Conservation (phyloP, 2,888 invertebrate genomes). For the Mythimna albipuncta region DNA sequence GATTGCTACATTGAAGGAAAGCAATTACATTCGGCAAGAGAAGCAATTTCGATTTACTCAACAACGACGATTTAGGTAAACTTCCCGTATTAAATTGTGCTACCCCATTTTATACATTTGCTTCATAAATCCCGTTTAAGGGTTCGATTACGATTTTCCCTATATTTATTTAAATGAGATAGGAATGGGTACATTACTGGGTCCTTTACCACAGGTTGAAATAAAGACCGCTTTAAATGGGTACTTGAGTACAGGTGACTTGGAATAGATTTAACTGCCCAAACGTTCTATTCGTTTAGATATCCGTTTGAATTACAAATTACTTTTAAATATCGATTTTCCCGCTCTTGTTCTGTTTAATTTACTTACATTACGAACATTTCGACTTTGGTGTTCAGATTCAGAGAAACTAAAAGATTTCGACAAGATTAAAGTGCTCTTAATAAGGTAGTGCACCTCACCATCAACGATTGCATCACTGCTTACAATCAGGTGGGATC, state of each 20-base stretch:
- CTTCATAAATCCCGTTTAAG: conserved; percentile 79
- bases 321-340: neutral
- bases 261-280: conserved; percentile 26
- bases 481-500: no score
- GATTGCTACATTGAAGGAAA: conserved; percentile 85
- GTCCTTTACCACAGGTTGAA: conserved; percentile 62
- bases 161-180: conserved; percentile 78
- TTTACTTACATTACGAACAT: no score
- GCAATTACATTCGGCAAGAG: conserved; percentile 86
- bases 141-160: conserved; percentile 78
- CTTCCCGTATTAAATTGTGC: conserved; percentile 79
- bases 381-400: no score
- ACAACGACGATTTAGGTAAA: conserved; percentile 83
- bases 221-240: conserved; percentile 54
- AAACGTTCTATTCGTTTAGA: neutral
- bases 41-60: conserved; percentile 84
- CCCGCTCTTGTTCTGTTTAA: neutral
- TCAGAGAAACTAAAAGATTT: no score
- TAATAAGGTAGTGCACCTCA: no score
- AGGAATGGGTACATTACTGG: conserved; percentile 68
- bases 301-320: conserved; percentile 9
- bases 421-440: no score
- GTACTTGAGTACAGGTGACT: conserved; percentile 47
- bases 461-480: no score
- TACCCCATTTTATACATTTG: conserved; percentile 80